Base-by-base conservation (phyloP, 2,797 vertebrate genomes). In the Hozukius guyotensis region DNA sequence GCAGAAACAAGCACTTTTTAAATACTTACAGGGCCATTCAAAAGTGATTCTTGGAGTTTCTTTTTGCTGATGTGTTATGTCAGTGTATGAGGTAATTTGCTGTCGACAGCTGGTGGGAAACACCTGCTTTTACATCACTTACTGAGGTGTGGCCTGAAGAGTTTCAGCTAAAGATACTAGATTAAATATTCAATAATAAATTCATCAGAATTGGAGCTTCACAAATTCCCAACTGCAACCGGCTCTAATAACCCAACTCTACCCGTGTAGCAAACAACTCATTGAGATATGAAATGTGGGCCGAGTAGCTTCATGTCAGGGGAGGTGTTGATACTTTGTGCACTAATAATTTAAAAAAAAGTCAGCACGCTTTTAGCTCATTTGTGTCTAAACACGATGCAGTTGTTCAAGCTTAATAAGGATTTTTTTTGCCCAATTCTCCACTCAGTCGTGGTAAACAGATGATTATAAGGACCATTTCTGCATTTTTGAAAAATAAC, bases 1-100 rank as follows among this genome's bases (percentile, higher is more conserved):
- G 72, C 81, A 67, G 75, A 36, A 75, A 79, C 52, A 42, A 81
- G 70, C 72, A 61, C 70, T 80, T 85, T 83, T 80, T 6, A 32
- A 53, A 78, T 63, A 68, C 84, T 82, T 66, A 31, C 3, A 42
- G 62, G 53, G 32, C 24, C 42, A 12, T 52, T 81, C 14, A 20
- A 14, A 75, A 22, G 34, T 27, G 24, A 27, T 57, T 18, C 46
- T 49, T 27, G 14, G 72, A 18, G 20, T 16, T 38, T 62, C n/a
- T 12, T 61, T 79, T 53, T 72, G 22, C 72, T 72, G 60, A 71
- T 65, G 49, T 22, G 4, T 14, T 46, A 14, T 22, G 34, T 57
- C 32, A 27, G 52, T 18, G 4, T 6, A 22, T 68, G 71, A 69
- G 29, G 34, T 67, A 6, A 66, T 59, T 11, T 24, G 32, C 9